phyloP scores from a whole-genome alignment of 2,797 vertebrate genomes.

The Ceyx erithaca region DNA sequence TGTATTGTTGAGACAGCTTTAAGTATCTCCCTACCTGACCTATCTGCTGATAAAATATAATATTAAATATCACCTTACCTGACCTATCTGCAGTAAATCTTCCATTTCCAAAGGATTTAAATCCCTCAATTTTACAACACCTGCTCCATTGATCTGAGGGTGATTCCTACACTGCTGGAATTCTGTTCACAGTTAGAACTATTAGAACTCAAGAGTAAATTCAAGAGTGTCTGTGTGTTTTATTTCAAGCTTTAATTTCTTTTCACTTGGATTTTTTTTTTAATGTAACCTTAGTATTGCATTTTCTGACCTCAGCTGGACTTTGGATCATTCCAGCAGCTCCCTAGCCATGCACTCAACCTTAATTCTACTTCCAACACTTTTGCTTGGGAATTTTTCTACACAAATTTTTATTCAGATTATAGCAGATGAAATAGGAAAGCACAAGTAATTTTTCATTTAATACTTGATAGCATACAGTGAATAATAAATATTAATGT shows the following conservation, averaged over 20 bases:
- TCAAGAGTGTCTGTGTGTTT: neutral
- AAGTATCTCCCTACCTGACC: neutral
- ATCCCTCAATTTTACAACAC: neutral
- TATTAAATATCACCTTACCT: neutral
- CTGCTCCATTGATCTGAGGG: neutral
- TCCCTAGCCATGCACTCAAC: neutral
- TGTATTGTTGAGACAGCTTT: neutral
- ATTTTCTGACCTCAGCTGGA: neutral
- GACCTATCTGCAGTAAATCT: neutral
- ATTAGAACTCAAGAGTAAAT: neutral
- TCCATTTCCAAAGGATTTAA: neutral
- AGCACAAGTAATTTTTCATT: neutral
- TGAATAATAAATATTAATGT: neutral
- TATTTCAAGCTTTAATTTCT: neutral
- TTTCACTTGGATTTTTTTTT: fast-evolving
- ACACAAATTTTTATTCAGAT: neutral
- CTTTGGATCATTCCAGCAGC: neutral
- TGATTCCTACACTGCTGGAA: neutral
- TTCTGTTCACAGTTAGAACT: neutral
- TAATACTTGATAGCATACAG: neutral
- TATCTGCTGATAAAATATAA: neutral
- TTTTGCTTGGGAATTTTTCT: neutral
- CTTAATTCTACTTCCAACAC: neutral
- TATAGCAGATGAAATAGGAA: neutral
- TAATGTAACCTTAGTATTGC: neutral